Base-by-base conservation (phyloP, 2,888 invertebrate genomes). In the Scaptomyza parva region DNA sequence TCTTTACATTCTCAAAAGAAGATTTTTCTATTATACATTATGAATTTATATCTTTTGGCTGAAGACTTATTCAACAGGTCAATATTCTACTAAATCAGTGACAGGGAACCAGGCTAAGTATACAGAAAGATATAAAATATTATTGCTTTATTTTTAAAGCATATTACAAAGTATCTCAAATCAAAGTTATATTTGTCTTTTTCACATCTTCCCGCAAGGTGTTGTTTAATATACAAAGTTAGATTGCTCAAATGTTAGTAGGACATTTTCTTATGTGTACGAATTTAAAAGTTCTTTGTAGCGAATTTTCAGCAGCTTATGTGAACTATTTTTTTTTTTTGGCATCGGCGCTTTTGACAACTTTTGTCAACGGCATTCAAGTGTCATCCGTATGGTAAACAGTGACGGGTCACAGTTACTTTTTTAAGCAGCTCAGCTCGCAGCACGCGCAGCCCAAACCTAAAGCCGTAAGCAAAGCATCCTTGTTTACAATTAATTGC, bases 361-460 rank as follows among this genome's bases (percentile, higher is more conserved):
- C 67, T 73, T 73, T 70, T 83, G 80, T 84, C 86, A 87, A 69
- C 78, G 80, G 64, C 47, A 62, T 70, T 85, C 88, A 69, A 85
- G 88, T 88, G 88, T 88, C 76, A 85, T 88, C 88, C 81, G 66
- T 71, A 77, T 54, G 79, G 85, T 84, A 86, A 86, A 88, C 73
- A 82, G 50, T 54, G 61, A 70, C 67, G 70, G 68, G 64, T 69
- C 69, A 69, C 45, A 54, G 52, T 79, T 53, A 61, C 50, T 79
- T 84, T 79, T 87, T 87, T 86, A 85, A 85, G 84, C 88, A 68
- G 88, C 88, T 87, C 83, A 76, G 68, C 30, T 54, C 24, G 53
- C 64, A 78, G 79, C 82, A 84, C 82, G 86, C 86, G 71, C 65
- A 51, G 11, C 47, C 35, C 20, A 43, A 41, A 14, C 43, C 24